Base-by-base conservation (phyloP, 2,113 vertebrate species). In the Lasiurus cinereus region DNA sequence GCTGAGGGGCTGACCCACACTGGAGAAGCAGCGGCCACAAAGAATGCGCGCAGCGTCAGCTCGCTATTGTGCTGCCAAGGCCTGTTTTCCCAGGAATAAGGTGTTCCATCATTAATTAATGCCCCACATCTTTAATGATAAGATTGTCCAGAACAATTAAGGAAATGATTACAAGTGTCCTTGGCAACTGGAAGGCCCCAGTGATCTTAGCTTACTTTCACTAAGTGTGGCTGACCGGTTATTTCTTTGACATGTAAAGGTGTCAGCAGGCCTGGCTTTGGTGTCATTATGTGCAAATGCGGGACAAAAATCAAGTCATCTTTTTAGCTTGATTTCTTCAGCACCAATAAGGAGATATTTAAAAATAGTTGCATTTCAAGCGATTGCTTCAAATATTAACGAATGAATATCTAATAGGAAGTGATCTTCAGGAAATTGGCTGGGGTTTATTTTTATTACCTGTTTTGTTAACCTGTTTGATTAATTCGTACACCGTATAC, bases 131-230 rank as follows among this genome's bases (percentile, higher is more conserved):
- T 98, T 98, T 98, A 98, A 98, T 98, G 97, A 98, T 97, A 98
- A 98, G 93, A 98, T 98, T 96, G 98, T 98, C 98, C 98, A 98
- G 98, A 98, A 98, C 98, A 98, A 98, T 98, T 98, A 98, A 98
- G 94, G 97, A 98, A 97, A 98, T 98, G 98, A 98, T 98, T 98
- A 98, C 94, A 98, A 98, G 98, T 98, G 98, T 98, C 98, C 98
- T 98, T 98, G 98, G 98, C 94, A 98, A 99, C 98, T 98, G 97
- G 98, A 98, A 98, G 97, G 97, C 93, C 92, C 83, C 67, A 94
- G 89, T 94, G 95, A 98, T 98, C 98, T 98, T 98, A 97, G 94
- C 97, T 98, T 98, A 98, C 97, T 98, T 98, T 97, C 95, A 96
- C 97, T 98, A 98, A 98, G 98, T 98, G 98, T 98, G 88, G 70